Evolutionary conservation across 2,113 vertebrate species (phyloP).

Genomic region (Saccopteryx leptura): DNA sequence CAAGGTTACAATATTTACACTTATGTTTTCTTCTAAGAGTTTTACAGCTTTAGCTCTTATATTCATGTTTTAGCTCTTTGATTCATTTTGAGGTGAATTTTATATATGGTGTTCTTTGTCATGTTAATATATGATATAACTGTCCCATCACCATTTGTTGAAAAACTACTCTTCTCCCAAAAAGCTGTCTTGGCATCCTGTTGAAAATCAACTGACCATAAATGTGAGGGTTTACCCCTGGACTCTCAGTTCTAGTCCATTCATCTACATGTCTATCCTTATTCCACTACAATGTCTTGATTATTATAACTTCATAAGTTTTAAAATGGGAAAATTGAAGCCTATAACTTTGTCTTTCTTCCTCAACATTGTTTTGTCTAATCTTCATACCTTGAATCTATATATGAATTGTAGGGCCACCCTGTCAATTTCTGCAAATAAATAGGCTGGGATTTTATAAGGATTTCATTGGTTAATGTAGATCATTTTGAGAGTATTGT

Average conservation of each 20-base stretch:
- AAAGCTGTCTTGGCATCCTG: background rate
- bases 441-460: background rate
- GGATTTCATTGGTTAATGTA: background rate
- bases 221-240: background rate
- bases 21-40: constrained; percentile 24
- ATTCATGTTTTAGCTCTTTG: background rate
- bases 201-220: background rate
- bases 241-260: background rate
- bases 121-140: constrained; percentile 7
- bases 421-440: background rate
- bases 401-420: constrained; percentile 8
- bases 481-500: background rate
- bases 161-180: background rate
- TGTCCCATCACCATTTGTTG: background rate
- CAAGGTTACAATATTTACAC: background rate
- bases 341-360: background rate
- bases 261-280: background rate
- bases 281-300: background rate
- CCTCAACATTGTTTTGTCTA: background rate
- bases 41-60: background rate
- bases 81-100: constrained; percentile 16
- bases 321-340: constrained; percentile 6
- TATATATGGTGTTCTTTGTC: background rate
- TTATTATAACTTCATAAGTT: background rate
- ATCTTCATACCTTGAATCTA: background rate